Conservation (phyloP, 2,797 vertebrate genomes). For the Rallus crepitans region DNA sequence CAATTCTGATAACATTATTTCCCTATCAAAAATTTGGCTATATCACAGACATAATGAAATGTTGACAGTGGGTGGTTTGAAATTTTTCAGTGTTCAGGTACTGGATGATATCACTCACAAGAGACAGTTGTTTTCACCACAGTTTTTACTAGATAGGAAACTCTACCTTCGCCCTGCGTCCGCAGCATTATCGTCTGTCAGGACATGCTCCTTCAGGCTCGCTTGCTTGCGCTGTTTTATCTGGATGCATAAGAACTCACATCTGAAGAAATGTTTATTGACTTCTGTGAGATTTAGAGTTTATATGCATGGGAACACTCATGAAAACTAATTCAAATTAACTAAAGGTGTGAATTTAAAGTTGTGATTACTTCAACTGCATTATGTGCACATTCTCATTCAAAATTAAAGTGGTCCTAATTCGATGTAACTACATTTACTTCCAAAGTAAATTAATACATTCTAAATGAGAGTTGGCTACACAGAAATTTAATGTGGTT, state of each 20-base stretch:
- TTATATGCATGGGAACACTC: background rate
- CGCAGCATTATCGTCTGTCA: background rate
- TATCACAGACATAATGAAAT: background rate
- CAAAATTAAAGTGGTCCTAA: constrained; percentile 37
- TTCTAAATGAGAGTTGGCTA: constrained; percentile 42
- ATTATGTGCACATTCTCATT: constrained; percentile 30
- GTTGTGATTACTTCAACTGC: constrained; percentile 17
- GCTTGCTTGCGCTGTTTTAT: background rate
- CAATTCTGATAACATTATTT: constrained; percentile 29
- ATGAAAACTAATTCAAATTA: constrained; percentile 20
- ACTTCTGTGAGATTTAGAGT: constrained; percentile 3
- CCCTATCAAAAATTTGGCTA: background rate
- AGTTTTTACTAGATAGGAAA: background rate
- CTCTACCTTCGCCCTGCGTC: fast-evolving
- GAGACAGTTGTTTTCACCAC: background rate
- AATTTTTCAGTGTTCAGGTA: background rate
- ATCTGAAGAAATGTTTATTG: constrained; percentile 23
- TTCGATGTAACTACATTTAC: constrained; percentile 43
- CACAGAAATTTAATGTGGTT: constrained; percentile 41
- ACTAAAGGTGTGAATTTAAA: constrained; percentile 47
- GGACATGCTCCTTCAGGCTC: background rate
- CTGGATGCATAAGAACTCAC: background rate
- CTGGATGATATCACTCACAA: background rate
- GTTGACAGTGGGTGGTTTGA: background rate
- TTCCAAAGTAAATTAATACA: constrained; percentile 53